These are phyloP conservation scores for Hylaea fasciaria DNA, from an alignment of 2,888 invertebrate genomes.

Conservation along the genomic window DNA sequence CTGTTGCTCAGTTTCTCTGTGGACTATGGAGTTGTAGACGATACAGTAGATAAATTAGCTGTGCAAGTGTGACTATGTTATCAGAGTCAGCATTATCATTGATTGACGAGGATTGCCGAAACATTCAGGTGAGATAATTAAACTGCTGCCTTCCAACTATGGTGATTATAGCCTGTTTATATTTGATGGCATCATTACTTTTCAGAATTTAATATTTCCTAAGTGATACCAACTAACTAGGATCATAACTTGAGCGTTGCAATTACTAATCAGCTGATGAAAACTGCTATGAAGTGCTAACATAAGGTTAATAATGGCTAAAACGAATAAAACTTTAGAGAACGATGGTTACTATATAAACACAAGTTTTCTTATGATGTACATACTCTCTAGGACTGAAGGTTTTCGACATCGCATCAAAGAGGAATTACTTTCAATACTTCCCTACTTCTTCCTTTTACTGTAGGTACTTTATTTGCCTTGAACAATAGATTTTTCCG, in stretches of 20 bases:
- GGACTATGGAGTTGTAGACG: slow-evolving; percentile 51
- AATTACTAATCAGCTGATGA: too few species aligned
- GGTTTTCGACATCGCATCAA: too few species aligned
- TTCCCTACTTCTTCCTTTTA: too few species aligned
- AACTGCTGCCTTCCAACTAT: slow-evolving; percentile 13
- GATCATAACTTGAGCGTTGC: not conserved
- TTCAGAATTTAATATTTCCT: not conserved
- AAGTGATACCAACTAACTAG: not conserved
- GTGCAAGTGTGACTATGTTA: slow-evolving; percentile 61
- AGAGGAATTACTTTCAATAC: too few species aligned
- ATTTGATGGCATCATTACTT: not conserved
- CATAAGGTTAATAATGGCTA: too few species aligned
- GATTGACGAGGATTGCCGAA: slow-evolving; percentile 74
- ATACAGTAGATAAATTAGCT: slow-evolving; percentile 43
- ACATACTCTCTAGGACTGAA: too few species aligned
- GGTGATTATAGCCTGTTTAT: not conserved
- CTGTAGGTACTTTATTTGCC: too few species aligned
- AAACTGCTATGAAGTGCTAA: too few species aligned
- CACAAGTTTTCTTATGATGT: too few species aligned
- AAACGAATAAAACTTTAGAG: too few species aligned
- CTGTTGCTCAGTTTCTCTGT: slow-evolving; percentile 53
- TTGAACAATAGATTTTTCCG: too few species aligned
- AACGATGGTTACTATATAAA: too few species aligned
- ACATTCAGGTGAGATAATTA: slow-evolving; percentile 69
- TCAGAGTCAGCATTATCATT: slow-evolving; percentile 59